phyloP scores from a whole-genome alignment of 2,888 invertebrate species.

The Oxytorus armatus region DNA sequence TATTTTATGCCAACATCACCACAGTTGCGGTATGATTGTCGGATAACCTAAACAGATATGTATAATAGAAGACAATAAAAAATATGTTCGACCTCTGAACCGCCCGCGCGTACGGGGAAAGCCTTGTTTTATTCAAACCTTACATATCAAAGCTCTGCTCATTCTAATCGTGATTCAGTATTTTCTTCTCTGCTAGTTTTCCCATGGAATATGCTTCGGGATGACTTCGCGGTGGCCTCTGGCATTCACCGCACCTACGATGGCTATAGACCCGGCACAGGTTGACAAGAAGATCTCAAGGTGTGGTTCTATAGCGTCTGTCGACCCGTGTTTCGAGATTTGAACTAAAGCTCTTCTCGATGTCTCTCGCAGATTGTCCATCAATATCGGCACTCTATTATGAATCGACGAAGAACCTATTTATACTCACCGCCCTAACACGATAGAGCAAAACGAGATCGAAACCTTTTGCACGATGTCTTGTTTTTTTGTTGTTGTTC shows the following conservation, averaged over 20 bases:
- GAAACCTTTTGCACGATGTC: slow-evolving; percentile 9
- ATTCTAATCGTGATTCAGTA: too few species aligned
- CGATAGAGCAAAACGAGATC: slow-evolving; percentile 28
- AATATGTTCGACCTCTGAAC: too few species aligned
- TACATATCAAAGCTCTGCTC: too few species aligned
- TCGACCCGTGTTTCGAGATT: slow-evolving; percentile 18
- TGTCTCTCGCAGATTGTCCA: slow-evolving; percentile 52
- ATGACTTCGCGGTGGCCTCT: slow-evolving; percentile 15
- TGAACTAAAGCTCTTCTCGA: slow-evolving; percentile 6
- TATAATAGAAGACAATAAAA: too few species aligned
- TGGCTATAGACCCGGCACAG: slow-evolving; percentile 5
- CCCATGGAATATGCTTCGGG: background rate
- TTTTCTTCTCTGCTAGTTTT: slow-evolving; percentile 10
- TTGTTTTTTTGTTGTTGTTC: slow-evolving; percentile 21
- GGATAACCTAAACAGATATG: too few species aligned
- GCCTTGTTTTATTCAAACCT: too few species aligned
- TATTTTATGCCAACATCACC: too few species aligned
- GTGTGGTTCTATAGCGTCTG: slow-evolving; percentile 23
- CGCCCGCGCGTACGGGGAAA: too few species aligned
- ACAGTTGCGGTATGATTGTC: too few species aligned
- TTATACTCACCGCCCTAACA: slow-evolving; percentile 75
- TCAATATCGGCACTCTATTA: slow-evolving; percentile 80
- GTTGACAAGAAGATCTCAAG: slow-evolving; percentile 41
- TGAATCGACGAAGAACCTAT: slow-evolving; percentile 81
- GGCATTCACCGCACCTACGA: slow-evolving; percentile 15